A percentile compares a stretch with the other conserved stretches of the same genome.
Conservation (phyloP, 2,888 invertebrate genomes). For the Orchestes rusci region DNA sequence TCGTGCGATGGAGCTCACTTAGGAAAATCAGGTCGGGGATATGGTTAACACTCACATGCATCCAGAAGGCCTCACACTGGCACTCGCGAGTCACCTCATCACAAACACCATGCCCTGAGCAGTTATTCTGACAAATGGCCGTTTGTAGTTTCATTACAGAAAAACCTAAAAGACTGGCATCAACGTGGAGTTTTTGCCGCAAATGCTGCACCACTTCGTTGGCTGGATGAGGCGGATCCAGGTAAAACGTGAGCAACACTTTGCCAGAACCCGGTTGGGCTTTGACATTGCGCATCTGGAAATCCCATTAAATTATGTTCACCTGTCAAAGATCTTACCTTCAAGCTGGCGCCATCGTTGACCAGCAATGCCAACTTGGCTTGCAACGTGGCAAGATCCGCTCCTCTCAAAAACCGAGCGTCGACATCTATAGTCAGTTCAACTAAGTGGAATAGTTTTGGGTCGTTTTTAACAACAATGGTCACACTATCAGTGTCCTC, state of each 20-base stretch:
- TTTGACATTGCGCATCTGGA: constrained; percentile 43
- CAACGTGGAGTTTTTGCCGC: constrained; percentile 60
- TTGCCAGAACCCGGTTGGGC: constrained; percentile 47
- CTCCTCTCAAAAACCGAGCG: constrained; percentile 58
- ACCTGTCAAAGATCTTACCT: no score
- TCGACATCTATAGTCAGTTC: constrained; percentile 76
- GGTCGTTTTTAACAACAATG: constrained; percentile 74
- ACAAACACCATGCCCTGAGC: constrained; percentile 88
- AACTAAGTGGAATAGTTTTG: constrained; percentile 65
- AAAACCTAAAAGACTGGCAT: constrained; percentile 60
- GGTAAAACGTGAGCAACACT: constrained; percentile 46
- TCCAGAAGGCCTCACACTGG: constrained; percentile 94
- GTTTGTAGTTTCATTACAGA: constrained; percentile 76
- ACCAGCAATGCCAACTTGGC: constrained; percentile 75
- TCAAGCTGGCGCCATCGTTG: constrained; percentile 61
- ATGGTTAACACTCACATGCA: constrained; percentile 58
- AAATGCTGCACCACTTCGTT: constrained; percentile 59
- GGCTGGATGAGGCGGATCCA: constrained; percentile 49
- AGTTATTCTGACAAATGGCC: constrained; percentile 83
- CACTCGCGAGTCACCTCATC: constrained; percentile 77
- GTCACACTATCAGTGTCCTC: constrained; percentile 76
- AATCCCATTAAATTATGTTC: no score
- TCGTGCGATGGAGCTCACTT: no score
- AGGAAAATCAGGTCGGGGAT: no score
- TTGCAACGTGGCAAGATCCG: constrained; percentile 67